Base-by-base conservation (phyloP, 2,888 invertebrate genomes). In the Conomelus anceps region DNA sequence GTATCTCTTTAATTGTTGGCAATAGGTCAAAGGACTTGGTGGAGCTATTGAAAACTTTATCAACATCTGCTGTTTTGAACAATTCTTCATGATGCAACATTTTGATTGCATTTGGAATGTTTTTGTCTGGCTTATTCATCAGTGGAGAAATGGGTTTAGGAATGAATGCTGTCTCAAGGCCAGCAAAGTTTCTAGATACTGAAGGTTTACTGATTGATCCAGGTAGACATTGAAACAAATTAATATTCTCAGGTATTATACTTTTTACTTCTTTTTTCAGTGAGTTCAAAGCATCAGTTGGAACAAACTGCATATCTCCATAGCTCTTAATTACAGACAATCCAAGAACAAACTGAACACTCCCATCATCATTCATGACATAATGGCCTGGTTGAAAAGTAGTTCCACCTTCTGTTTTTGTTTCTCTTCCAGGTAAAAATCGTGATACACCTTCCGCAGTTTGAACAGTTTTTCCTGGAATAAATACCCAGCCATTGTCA, bases 381-480 rank as follows among this genome's bases (percentile, higher is more conserved):
- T 86, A 86, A 85, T 94, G 92, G 23, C 94, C 94, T 0, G 94
- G 94, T 7, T 94, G 94, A 89, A 96, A 96, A 91, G 96, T 94
- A 3, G 96, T 96, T 0, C 96, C 96, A 92, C 96, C 95, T 90
- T 95, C 94, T 0, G 96, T 96, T 91, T 96, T 96, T 22, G 96
- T 95, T 0, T 96, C 96, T 93, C 96, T 96, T 4, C 96, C 95
- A 22, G 95, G 95, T 9, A 95, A 95, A 92, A 95, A 95, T 91
- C 94, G 93, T 23, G 95, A 94, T 85, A 95, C 95, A 93, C 94
- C 95, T 91, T 95, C 94, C 93, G 95, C 95, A 7, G 95, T 95
- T 22, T 93, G 94, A 90, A 97, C 96, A 11, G 97, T 96, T 93
- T 97, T 96, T 26, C 97, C 97, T 0, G 97, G 96, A 91, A 97